Percentiles rank a stretch among this genome's conserved stretches.
These are phyloP conservation scores for Balaeniceps rex DNA, from an alignment of 2,113 vertebrate species.

Conservation along the genomic window DNA sequence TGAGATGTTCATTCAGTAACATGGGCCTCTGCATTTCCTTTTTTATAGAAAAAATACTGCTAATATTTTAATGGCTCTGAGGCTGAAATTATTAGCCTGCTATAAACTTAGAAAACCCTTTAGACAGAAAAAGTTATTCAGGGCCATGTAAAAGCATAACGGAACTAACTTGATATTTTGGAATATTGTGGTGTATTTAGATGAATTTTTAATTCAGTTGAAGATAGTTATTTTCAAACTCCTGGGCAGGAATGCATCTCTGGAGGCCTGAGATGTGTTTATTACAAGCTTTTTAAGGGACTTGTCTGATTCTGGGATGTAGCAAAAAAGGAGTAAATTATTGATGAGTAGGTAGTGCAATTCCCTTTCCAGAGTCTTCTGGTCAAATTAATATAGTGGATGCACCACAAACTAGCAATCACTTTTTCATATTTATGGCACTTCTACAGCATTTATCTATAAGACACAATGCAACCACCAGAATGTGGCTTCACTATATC, in stretches of 20 bases:
- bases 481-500: not conserved
- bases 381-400: slow-evolving; percentile 45
- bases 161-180: not conserved
- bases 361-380: slow-evolving; percentile 35
- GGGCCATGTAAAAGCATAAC: not conserved
- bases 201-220: slow-evolving; percentile 6
- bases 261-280: slow-evolving; percentile 16
- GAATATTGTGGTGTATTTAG: not conserved
- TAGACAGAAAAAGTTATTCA: not conserved
- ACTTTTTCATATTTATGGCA: slow-evolving; percentile 25
- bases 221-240: slow-evolving; percentile 12
- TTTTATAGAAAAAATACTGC: not conserved
- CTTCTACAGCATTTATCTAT: not conserved
- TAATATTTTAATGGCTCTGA: not conserved
- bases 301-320: not conserved
- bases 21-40: not conserved
- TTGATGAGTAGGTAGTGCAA: slow-evolving; percentile 32
- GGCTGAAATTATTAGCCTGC: not conserved
- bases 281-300: slow-evolving; percentile 14
- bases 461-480: not conserved
- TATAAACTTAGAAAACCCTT: not conserved
- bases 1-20: not conserved
- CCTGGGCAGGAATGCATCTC: slow-evolving; percentile 15
- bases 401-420: not conserved
- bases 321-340: slow-evolving; percentile 24